These are phyloP conservation scores for Papilio machaon DNA, from an alignment of 1,140 invertebrate species.

Conservation along the genomic window DNA sequence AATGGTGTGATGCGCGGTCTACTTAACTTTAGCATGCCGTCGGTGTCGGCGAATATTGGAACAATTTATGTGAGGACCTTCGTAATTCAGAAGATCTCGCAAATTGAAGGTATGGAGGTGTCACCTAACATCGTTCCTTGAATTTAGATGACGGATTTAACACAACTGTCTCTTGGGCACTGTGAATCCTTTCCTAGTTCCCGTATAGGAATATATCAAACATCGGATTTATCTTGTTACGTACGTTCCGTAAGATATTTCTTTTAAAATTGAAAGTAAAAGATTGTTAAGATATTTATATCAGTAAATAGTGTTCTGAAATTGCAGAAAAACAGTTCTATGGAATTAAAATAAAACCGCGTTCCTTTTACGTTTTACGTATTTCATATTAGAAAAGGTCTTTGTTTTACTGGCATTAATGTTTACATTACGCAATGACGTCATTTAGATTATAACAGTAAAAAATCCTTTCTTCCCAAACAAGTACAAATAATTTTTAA, in stretches of 20 bases:
- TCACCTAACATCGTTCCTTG: constrained; percentile 56
- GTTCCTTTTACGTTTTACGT: no score
- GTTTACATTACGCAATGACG: no score
- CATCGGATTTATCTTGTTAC: background rate
- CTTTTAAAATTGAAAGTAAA: background rate
- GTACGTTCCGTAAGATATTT: no score
- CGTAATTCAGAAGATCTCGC: constrained; percentile 73
- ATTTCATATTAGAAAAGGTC: no score
- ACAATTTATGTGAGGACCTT: constrained; percentile 77
- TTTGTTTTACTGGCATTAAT: no score
- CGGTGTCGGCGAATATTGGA: constrained; percentile 72
- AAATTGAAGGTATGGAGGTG: constrained; percentile 73
- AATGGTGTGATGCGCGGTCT: constrained; percentile 54
- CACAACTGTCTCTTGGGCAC: background rate
- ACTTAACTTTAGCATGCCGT: constrained; percentile 71
- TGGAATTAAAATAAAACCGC: no score
- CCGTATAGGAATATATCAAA: background rate
- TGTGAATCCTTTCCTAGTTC: constrained; percentile 6
- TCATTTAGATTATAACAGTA: no score
- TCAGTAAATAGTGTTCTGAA: no score
- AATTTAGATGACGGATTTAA: constrained; percentile 63
- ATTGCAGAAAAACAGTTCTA: no score
- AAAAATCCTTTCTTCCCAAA: no score
- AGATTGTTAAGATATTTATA: background rate
- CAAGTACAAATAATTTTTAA: background rate